phyloP scores from a whole-genome alignment of 2,797 vertebrate genomes.

The Sphenodon punctatus region DNA sequence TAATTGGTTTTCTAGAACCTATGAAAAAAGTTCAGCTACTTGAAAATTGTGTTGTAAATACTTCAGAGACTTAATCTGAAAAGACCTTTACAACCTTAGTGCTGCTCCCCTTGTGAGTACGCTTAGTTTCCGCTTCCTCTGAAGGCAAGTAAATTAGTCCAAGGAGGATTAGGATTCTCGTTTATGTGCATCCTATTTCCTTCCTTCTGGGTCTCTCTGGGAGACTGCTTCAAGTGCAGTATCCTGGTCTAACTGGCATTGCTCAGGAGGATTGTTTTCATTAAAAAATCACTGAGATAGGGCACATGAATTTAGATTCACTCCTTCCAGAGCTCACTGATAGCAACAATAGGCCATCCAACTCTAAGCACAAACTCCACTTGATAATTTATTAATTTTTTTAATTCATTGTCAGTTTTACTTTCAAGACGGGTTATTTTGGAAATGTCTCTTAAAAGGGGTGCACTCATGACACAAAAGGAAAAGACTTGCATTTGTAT shows the following conservation, averaged over 20 bases:
- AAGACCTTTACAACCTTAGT: background rate
- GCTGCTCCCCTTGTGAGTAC: background rate
- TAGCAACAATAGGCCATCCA: background rate
- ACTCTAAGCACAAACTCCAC: background rate
- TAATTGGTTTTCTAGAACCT: background rate
- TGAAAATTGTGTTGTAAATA: background rate
- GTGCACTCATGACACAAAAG: background rate
- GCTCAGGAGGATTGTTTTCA: background rate
- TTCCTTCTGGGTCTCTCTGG: background rate
- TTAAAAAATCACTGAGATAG: too few species aligned
- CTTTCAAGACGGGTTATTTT: background rate
- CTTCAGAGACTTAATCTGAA: background rate
- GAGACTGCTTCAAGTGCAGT: background rate
- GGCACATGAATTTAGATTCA: too few species aligned
- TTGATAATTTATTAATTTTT: background rate
- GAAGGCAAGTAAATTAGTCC: background rate
- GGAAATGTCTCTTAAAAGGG: background rate
- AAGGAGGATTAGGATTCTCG: too few species aligned
- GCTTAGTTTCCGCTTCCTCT: background rate
- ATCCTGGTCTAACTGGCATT: background rate
- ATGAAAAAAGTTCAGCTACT: background rate
- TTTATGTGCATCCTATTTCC: too few species aligned
- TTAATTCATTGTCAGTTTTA: too few species aligned
- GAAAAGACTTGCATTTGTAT: background rate
- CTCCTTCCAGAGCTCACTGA: too few species aligned